These are phyloP conservation scores for Brienomyrus longianalis DNA, from an alignment of 2,113 vertebrate species.

Conservation along the genomic window DNA sequence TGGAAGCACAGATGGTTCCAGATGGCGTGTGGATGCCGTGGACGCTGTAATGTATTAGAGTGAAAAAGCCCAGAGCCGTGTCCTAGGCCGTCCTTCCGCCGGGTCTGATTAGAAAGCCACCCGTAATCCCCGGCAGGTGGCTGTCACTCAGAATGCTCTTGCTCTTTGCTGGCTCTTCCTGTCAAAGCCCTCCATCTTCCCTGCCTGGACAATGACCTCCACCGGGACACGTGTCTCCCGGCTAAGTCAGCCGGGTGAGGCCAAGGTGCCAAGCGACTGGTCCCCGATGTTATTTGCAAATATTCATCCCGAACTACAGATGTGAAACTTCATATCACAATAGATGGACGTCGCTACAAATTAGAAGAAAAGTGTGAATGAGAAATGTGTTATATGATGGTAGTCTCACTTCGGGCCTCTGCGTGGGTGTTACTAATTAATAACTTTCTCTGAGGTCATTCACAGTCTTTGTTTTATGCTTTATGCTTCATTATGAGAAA, in stretches of 20 bases:
- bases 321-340: neutral
- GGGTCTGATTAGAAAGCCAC: slow-evolving; percentile 72
- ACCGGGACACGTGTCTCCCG: neutral
- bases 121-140: slow-evolving; percentile 59
- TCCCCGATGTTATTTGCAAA: neutral
- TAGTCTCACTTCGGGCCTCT: neutral
- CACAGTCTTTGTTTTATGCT: neutral
- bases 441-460: slow-evolving; percentile 2
- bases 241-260: neutral
- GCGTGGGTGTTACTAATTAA: neutral
- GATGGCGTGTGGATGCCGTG: slow-evolving; percentile 48
- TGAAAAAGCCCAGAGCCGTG: slow-evolving; percentile 49
- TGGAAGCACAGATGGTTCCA: slow-evolving; percentile 60
- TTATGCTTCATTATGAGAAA: neutral
- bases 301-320: neutral
- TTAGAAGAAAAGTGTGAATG: neutral
- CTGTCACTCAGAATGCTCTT: slow-evolving; percentile 5
- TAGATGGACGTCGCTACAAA: neutral
- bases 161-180: neutral
- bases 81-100: slow-evolving; percentile 52
- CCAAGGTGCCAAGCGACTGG: neutral
- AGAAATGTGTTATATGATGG: neutral
- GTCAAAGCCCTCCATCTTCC: neutral
- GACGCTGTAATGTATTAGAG: slow-evolving; percentile 66
- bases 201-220: neutral